Evolutionary conservation across 2,113 vertebrate species (phyloP).

Genomic region (Cranoglanis bouderius): DNA sequence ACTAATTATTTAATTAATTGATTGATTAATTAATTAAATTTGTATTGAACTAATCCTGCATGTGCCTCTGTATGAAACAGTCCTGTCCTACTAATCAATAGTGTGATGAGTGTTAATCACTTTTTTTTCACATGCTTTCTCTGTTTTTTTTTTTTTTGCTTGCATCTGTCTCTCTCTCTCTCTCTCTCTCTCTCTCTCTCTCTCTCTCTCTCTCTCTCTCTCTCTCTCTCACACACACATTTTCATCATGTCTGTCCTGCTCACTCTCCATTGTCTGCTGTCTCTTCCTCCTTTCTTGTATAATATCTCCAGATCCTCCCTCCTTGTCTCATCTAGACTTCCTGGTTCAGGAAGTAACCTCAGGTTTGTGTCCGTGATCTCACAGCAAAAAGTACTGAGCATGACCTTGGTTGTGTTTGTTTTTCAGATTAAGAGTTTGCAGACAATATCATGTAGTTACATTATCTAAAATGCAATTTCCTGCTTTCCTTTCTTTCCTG

Average conservation of each 20-base stretch:
- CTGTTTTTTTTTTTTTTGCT: conserved; percentile 40
- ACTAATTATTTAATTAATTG: too few relatives aligned
- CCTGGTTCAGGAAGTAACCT: conserved; percentile 84
- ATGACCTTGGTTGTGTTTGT: background rate
- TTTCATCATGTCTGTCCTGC: conserved; percentile 54
- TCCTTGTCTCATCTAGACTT: conserved; percentile 87
- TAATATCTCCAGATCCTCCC: conserved; percentile 80
- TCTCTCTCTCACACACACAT: conserved; percentile 45
- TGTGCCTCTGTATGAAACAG: conserved; percentile 29
- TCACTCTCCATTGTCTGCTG: conserved; percentile 48
- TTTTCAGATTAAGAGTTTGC: background rate
- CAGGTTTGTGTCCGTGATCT: conserved; percentile 82
- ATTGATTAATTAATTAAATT: too few relatives aligned
- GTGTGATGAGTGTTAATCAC: conserved; percentile 31
- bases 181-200: conserved; percentile 53
- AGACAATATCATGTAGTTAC: background rate
- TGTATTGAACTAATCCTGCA: conserved; percentile 15
- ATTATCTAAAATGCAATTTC: conserved; percentile 8
- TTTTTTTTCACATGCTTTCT: background rate
- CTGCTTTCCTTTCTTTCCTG: background rate
- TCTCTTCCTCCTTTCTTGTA: conserved; percentile 57
- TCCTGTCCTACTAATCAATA: conserved; percentile 45
- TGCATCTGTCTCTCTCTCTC: conserved; percentile 57
- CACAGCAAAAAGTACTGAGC: background rate
- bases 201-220: conserved; percentile 56